A percentile compares a stretch with the other conserved stretches of the same genome.
Evolutionary conservation across 2,113 vertebrate genomes (phyloP).

Genomic region (Pica pica): DNA sequence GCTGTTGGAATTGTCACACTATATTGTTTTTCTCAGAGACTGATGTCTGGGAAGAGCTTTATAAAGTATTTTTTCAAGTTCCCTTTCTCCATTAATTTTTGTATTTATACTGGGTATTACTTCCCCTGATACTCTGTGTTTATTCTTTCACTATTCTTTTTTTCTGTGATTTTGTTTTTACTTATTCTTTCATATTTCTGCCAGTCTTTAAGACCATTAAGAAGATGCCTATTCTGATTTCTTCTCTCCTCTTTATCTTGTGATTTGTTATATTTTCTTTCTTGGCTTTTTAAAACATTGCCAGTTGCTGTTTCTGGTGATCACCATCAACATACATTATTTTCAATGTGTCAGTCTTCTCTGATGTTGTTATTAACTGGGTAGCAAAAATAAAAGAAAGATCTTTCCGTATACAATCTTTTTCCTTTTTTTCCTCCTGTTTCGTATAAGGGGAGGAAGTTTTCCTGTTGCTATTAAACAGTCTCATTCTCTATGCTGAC

Average conservation of each 20-base stretch:
- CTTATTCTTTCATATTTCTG: background rate
- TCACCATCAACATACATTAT: background rate
- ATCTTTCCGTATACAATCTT: background rate
- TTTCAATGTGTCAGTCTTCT: background rate
- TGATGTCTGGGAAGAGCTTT: background rate
- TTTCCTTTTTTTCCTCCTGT: accelerated
- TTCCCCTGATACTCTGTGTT: background rate
- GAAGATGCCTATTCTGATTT: background rate
- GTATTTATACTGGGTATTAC: background rate
- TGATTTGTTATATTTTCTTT: background rate
- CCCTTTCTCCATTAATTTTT: background rate
- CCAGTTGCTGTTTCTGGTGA: background rate
- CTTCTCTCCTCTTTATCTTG: background rate
- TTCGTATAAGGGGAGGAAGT: background rate
- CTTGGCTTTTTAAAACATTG: background rate
- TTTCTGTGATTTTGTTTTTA: background rate
- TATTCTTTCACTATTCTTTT: background rate
- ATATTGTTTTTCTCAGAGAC: background rate
- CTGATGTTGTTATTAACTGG: background rate
- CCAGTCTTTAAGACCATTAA: background rate
- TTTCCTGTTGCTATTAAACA: background rate
- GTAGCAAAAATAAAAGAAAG: background rate
- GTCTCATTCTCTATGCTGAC: background rate
- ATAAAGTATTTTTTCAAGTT: background rate
- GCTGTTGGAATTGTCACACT: background rate